A percentile compares a stretch with the other conserved stretches of the same genome.
These are phyloP conservation scores for Troglohyphantes excavatus DNA, from an alignment of 2,888 invertebrate genomes.

Conservation along the genomic window DNA sequence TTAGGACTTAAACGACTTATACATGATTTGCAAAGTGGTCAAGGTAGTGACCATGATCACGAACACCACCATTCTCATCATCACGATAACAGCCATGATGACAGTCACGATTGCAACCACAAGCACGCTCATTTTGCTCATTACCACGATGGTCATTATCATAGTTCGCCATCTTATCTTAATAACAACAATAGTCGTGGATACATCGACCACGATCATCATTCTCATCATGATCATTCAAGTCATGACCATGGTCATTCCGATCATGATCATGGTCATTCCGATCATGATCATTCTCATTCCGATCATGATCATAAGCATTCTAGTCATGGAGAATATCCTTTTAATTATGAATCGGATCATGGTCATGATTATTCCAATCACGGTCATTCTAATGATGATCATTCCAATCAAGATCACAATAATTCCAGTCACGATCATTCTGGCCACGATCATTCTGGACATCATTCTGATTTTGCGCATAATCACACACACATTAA, in stretches of 20 bases:
- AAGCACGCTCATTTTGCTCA: slow-evolving; percentile 32
- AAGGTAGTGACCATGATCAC: slow-evolving; percentile 57
- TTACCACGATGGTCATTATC: slow-evolving; percentile 15
- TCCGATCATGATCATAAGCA: slow-evolving; percentile 13
- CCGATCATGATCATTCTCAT: not conserved
- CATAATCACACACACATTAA: slow-evolving; percentile 9
- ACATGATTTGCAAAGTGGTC: slow-evolving; percentile 53
- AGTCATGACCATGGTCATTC: slow-evolving; percentile 27
- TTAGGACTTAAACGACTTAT: slow-evolving; percentile 67
- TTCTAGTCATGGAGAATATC: not conserved
- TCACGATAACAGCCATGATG: slow-evolving; percentile 32
- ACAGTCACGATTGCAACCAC: slow-evolving; percentile 52
- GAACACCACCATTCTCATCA: slow-evolving; percentile 50
- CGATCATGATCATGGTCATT: slow-evolving; percentile 11
- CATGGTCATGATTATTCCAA: slow-evolving; percentile 29
- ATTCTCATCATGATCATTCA: slow-evolving; percentile 20
- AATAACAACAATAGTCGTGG: slow-evolving; percentile 5
- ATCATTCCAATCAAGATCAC: not conserved
- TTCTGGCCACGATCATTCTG: not conserved
- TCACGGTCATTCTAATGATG: slow-evolving; percentile 10
- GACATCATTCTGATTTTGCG: slow-evolving; percentile 15
- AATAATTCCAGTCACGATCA: slow-evolving; percentile 30
- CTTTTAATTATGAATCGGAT: slow-evolving; percentile 15
- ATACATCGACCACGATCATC: slow-evolving; percentile 9
- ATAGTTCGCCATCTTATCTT: not conserved